Evolutionary conservation across 2,888 invertebrate species (phyloP), one percentile per base, ranked within the genome.

Genomic region (Andrena trimmerana): DNA sequence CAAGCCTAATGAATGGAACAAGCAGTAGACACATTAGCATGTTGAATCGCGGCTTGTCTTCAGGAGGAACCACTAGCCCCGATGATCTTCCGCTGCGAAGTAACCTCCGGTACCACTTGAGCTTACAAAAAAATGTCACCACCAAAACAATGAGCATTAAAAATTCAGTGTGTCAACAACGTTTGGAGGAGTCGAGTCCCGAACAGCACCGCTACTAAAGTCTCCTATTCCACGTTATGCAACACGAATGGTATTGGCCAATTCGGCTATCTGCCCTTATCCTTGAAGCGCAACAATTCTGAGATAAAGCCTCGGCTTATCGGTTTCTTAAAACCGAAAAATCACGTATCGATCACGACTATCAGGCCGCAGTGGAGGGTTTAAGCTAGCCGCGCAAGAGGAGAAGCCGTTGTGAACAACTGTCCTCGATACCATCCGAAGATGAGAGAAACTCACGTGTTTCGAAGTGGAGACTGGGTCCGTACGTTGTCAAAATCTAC

Each of bases 381-480:
- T 24, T 1, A 57, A 24, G 24, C 27, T 1, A 27, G 13, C 29
- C 54, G 13, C 3, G 13, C 8, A n/a, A 31, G 13, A 5, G 31
- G 16, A n/a, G 65, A 48, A 33, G 20, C 42, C 42, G 16, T 27
- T 20, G 20, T 13, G 65, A n/a, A 7, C 68, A 24, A 31, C 27
- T 54, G 24, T 33, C 36, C 31, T 29, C 24, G 6, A 50, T 57
- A 31, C 10, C 66, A 10, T 3, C 4, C 0, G 20, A 10, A 29
- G n/a, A 60, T 27, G 24, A 63, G 6, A 54, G 27, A 42, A 10
- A 68, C 78, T 78, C 59, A 81, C 81, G 78, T 68, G 68, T 69
- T 52, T 24, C 13, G 10, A 13, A 2, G 3, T 0, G 20, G 1
- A n/a, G 16, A 8, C 16, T 50, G 2, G 42, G 13, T 1, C 29